Percentiles rank a stretch among this genome's conserved stretches.
Evolutionary conservation across 2,113 vertebrate species (phyloP).

Genomic region (Myotis lucifugus): DNA sequence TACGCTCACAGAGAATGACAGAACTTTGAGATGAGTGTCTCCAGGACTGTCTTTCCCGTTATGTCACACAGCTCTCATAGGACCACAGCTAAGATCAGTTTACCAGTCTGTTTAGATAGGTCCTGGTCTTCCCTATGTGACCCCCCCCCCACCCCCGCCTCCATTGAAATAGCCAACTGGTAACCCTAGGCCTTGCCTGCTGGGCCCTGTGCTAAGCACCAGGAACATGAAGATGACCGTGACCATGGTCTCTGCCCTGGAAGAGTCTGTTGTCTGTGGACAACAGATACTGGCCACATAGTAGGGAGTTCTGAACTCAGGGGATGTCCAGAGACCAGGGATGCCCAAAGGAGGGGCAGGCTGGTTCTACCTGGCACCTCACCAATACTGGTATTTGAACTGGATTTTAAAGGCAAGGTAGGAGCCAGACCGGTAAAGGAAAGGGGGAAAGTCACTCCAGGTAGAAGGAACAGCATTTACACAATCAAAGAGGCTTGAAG

Average conservation of each 20-base stretch:
- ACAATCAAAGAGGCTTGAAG: not conserved
- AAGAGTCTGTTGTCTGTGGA: not conserved
- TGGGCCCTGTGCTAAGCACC: not conserved
- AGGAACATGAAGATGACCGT: not conserved
- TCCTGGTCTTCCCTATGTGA: not conserved
- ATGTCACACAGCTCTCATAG: too few species aligned
- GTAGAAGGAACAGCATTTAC: not conserved
- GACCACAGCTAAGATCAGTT: not conserved
- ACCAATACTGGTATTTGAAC: not conserved
- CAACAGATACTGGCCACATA: not conserved
- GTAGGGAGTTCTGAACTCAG: not conserved
- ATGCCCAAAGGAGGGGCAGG: not conserved
- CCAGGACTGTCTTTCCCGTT: not conserved
- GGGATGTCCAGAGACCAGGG: too few species aligned
- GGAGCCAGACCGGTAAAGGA: not conserved
- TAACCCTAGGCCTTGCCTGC: rapidly evolving
- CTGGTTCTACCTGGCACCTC: not conserved
- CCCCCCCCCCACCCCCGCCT: too few species aligned
- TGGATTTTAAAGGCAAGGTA: not conserved
- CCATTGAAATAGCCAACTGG: not conserved
- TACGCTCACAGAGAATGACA: not conserved
- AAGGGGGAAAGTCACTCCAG: not conserved
- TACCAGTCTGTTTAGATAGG: too few species aligned
- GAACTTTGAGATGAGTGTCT: not conserved
- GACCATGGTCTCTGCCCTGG: not conserved